phyloP scores from a whole-genome alignment of 2,888 invertebrate genomes.

The Caradrina kadenii region DNA sequence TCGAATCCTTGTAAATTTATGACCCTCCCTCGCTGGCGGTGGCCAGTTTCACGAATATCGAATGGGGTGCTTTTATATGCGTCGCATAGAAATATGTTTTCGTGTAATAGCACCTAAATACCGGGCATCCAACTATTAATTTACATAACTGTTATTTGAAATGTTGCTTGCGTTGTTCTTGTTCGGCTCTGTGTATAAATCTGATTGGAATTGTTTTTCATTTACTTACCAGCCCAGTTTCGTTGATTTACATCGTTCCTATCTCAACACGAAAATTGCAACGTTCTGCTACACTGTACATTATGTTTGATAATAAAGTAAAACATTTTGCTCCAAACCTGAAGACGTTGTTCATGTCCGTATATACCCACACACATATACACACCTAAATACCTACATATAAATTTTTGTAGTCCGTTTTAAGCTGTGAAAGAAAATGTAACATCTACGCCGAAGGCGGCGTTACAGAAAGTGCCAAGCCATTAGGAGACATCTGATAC shows the following conservation, averaged over 20 bases:
- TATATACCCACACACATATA: conserved; percentile 18
- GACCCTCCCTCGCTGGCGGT: conserved; percentile 79
- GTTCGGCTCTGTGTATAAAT: conserved; percentile 19
- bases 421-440: conserved; percentile 46
- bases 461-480: conserved; percentile 49
- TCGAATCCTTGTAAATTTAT: conserved; percentile 88
- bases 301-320: background rate
- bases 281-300: background rate
- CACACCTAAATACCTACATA: too few relatives aligned
- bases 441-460: conserved; percentile 26
- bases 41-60: conserved; percentile 81
- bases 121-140: conserved; percentile 12
- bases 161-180: background rate
- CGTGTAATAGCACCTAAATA: conserved; percentile 46
- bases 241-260: background rate
- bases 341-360: background rate
- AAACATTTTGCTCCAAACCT: background rate
- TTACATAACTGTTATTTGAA: conserved; percentile 17
- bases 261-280: background rate
- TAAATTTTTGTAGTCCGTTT: conserved; percentile 12
- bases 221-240: background rate
- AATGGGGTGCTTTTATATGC: conserved; percentile 76
- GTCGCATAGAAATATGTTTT: conserved; percentile 73
- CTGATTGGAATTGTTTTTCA: conserved; percentile 9
- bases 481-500: conserved; percentile 59